A percentile compares a stretch with the other conserved stretches of the same genome.
These are phyloP conservation scores for Erannis defoliaria DNA, from an alignment of 2,888 invertebrate genomes.

Conservation along the genomic window DNA sequence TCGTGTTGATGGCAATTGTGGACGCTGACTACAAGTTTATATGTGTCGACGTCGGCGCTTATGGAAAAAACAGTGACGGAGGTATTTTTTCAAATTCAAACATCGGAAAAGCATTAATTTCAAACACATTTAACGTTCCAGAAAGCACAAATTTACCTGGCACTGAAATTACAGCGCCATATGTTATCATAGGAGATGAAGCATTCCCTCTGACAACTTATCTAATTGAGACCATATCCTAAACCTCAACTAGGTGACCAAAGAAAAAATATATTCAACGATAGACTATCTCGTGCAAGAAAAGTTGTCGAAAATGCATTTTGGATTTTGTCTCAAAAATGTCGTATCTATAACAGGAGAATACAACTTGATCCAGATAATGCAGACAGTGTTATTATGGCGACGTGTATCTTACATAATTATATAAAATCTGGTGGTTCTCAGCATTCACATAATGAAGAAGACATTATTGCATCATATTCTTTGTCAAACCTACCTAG, in stretches of 20 bases:
- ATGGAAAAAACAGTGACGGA: slow-evolving; percentile 25
- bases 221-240: slow-evolving; percentile 37
- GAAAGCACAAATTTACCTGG: slow-evolving; percentile 30
- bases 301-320: slow-evolving; percentile 28
- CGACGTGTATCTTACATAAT: slow-evolving; percentile 10
- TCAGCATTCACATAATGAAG: no score
- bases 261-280: slow-evolving; percentile 3
- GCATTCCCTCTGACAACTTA: slow-evolving; percentile 29
- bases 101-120: slow-evolving; percentile 2
- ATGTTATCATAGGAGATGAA: slow-evolving; percentile 29
- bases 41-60: slow-evolving; percentile 29
- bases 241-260: background rate
- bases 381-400: background rate
- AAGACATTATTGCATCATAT: no score
- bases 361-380: background rate
- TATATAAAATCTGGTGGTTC: no score
- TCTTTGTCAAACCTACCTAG: no score
- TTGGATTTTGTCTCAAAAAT: slow-evolving; percentile 17
- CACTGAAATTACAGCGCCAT: slow-evolving; percentile 22
- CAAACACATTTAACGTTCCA: slow-evolving; percentile 33
- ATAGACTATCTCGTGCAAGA: slow-evolving; percentile 7
- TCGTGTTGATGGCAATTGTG: background rate
- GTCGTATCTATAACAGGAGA: background rate
- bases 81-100: slow-evolving; percentile 32
- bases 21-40: slow-evolving; percentile 38